A percentile compares a stretch with the other conserved stretches of the same genome.
These are phyloP conservation scores for Trachelus iudaicus DNA, from an alignment of 2,888 invertebrate species.

Conservation along the genomic window DNA sequence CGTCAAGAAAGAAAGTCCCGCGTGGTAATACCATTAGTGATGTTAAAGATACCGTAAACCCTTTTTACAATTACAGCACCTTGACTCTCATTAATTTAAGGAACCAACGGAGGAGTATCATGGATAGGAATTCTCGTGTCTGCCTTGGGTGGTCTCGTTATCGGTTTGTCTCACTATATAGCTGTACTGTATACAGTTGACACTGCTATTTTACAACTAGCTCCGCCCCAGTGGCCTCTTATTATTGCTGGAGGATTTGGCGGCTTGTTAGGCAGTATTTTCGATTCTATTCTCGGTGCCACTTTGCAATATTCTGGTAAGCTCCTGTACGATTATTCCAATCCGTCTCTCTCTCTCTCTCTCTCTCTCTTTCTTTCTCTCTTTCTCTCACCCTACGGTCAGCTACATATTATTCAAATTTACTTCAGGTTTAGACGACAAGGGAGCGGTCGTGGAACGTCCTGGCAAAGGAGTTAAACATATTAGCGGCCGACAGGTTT, in stretches of 20 bases:
- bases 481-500: slow-evolving; percentile 79
- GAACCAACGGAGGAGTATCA: slow-evolving; percentile 91
- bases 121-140: slow-evolving; percentile 72
- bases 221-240: slow-evolving; percentile 84
- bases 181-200: slow-evolving; percentile 75
- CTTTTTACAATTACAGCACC: background rate
- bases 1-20: slow-evolving; percentile 79
- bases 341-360: background rate
- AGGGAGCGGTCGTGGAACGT: slow-evolving; percentile 77
- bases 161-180: slow-evolving; percentile 80
- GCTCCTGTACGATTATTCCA: slow-evolving; percentile 7
- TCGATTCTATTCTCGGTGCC: slow-evolving; percentile 88
- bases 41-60: background rate
- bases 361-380: background rate
- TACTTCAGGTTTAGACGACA: slow-evolving; percentile 74
- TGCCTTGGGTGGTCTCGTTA: slow-evolving; percentile 74
- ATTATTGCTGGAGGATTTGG: slow-evolving; percentile 77
- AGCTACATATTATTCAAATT: slow-evolving; percentile 14
- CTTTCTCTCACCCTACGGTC: background rate
- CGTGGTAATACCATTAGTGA: slow-evolving; percentile 66
- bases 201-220: slow-evolving; percentile 68
- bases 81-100: slow-evolving; percentile 60
- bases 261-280: slow-evolving; percentile 82
- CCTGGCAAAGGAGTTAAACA: slow-evolving; percentile 78
- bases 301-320: slow-evolving; percentile 87